Evolutionary conservation across 2,888 invertebrate species (phyloP).

Genomic region (Rhagonycha fulva): DNA sequence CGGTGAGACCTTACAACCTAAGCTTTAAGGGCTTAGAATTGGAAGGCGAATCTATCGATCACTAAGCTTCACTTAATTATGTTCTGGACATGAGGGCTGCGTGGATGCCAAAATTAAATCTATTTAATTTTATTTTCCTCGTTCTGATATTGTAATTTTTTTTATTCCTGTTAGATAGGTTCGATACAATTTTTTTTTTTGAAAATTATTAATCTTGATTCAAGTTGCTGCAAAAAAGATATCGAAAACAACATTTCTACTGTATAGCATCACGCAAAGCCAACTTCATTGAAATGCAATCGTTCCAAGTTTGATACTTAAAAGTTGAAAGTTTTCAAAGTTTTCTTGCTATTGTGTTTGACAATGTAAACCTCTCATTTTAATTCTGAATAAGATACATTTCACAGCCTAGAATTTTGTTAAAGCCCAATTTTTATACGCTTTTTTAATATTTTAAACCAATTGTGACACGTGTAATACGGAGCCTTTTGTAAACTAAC

Average conservation of each 20-base stretch:
- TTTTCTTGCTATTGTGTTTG: background rate
- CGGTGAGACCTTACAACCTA: background rate
- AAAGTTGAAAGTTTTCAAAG: background rate
- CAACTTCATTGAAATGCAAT: background rate
- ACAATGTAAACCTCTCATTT: background rate
- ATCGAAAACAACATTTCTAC: background rate
- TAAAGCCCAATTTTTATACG: background rate
- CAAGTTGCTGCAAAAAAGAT: background rate
- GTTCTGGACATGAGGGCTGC: slow-evolving; percentile 14
- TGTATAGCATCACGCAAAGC: background rate
- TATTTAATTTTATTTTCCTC: background rate
- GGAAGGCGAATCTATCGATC: slow-evolving; percentile 13
- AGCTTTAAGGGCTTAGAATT: background rate
- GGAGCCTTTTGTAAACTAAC: too few relatives aligned
- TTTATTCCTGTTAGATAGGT: background rate
- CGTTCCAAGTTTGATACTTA: background rate
- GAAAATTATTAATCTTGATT: background rate
- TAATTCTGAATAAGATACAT: background rate
- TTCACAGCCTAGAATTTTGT: background rate
- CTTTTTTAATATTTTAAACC: too few relatives aligned
- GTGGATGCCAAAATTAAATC: background rate
- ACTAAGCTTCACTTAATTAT: slow-evolving; percentile 13
- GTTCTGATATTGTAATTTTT: background rate
- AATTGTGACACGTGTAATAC: too few relatives aligned
- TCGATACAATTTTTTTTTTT: background rate